phyloP scores from a whole-genome alignment of 2,888 invertebrate species.

The Magallana nippona region DNA sequence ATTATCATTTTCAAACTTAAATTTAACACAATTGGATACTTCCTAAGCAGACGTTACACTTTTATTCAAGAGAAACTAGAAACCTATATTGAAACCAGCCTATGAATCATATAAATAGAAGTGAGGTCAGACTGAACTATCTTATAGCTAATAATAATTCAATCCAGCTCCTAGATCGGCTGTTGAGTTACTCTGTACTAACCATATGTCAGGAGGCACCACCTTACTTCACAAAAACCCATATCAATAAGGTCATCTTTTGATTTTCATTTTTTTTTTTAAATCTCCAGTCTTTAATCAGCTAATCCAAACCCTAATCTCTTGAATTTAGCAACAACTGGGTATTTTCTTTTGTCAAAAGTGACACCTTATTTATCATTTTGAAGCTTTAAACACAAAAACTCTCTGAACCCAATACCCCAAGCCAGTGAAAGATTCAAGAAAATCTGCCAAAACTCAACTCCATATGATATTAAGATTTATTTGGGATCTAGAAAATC shows the following conservation, averaged over 20 bases:
- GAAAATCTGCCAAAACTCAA: background rate
- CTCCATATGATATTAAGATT: background rate
- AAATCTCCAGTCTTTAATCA: conserved; percentile 11
- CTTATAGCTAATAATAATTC: background rate
- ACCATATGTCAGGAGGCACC: background rate
- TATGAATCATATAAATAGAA: background rate
- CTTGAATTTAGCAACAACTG: conserved; percentile 11
- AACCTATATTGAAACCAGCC: background rate
- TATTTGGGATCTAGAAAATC: background rate
- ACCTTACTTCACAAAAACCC: background rate
- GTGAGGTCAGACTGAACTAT: background rate
- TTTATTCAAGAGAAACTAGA: background rate
- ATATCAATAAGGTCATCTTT: conserved; percentile 6
- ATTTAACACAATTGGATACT: conserved; percentile 14
- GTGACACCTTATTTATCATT: conserved; percentile 23
- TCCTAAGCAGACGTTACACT: background rate
- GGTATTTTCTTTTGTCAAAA: conserved; percentile 13
- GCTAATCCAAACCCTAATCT: conserved; percentile 16
- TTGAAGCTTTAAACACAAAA: background rate
- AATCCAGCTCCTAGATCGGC: too few species aligned
- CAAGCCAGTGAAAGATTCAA: conserved; percentile 11
- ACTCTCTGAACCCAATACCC: conserved; percentile 9
- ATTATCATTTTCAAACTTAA: background rate
- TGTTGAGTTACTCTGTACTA: too few species aligned
- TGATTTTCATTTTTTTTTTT: background rate